Conservation (phyloP, 2,797 vertebrate species). For the Pogoniulus pusillus region DNA sequence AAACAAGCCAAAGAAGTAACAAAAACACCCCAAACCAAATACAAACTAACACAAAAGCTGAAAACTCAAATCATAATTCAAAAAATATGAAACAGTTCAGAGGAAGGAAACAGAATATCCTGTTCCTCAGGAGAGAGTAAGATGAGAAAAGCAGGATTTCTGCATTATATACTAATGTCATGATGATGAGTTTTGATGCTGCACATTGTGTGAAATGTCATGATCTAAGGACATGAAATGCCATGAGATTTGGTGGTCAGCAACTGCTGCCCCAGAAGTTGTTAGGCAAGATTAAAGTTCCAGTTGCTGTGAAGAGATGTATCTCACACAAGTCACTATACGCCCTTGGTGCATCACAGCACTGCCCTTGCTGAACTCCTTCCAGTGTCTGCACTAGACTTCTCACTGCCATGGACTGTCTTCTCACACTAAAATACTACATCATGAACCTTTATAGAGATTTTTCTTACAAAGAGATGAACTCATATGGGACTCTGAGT, state of each 20-base stretch:
- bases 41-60: neutral
- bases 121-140: neutral
- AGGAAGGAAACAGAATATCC: slow-evolving; percentile 4
- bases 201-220: no score
- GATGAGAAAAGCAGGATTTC: slow-evolving; percentile 31
- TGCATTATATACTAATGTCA: neutral
- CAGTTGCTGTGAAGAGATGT: neutral
- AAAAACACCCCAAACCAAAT: neutral
- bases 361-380: neutral
- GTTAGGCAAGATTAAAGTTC: neutral
- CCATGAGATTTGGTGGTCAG: neutral
- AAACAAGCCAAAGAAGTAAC: no score
- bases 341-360: neutral
- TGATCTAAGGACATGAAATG: neutral
- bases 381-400: neutral
- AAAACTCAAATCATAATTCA: neutral
- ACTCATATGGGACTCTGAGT: neutral
- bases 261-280: neutral
- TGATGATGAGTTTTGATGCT: neutral
- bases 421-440: neutral
- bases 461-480: neutral
- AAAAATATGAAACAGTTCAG: neutral
- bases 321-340: neutral
- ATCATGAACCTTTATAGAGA: neutral
- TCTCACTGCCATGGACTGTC: no score